Base-by-base conservation (phyloP, 2,113 vertebrate species). In the Azemiops feae region DNA sequence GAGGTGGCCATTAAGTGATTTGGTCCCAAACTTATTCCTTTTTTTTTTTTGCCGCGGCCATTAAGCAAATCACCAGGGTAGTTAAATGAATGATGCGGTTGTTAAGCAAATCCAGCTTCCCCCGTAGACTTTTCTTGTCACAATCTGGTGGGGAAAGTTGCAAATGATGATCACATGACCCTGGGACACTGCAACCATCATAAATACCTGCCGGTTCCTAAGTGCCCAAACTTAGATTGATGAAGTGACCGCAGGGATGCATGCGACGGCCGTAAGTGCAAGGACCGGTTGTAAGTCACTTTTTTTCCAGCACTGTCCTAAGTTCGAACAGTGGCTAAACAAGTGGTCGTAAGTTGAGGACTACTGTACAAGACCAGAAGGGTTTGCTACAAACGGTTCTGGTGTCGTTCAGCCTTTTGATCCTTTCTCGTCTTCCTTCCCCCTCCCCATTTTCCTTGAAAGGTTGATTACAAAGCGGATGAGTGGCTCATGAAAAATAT, bases 401-500 rank as follows among this genome's bases (percentile, higher is more conserved):
- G 39, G 57, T 1, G n/a, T 27, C 1, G 2, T 43, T 18, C 50
- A 43, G 39, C 34, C 34, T 81, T 43, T 81, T 22, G 23, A 18
- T 22, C 5, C 22, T 53, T 47, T 45, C n/a, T 5, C 9, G 8
- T 30, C n/a, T 60, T 34, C 10, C 0, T 52, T 1, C 4, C 4
- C 23, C 86, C n/a, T 0, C 16, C 20, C 18, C 43, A 1, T 57
- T 89, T 58, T 74, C 55, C n/a, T n/a, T 43, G 45, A 3, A 95
- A 99, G 99, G 99, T 99, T 14, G 98, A 99, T 96, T 99, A 99
- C 92, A 99, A 99, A 94, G 98, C 98, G 47, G 96, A 97, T 2
- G 98, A 99, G 64, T 99, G 99, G 99, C 95, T 99, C 92, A 98
- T 99, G 96, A 99, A 99, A 96, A 99, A 99, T 96, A 99, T 99